These are phyloP conservation scores for Takifugu ocellatus DNA, from an alignment of 2,797 vertebrate species.

Conservation along the genomic window DNA sequence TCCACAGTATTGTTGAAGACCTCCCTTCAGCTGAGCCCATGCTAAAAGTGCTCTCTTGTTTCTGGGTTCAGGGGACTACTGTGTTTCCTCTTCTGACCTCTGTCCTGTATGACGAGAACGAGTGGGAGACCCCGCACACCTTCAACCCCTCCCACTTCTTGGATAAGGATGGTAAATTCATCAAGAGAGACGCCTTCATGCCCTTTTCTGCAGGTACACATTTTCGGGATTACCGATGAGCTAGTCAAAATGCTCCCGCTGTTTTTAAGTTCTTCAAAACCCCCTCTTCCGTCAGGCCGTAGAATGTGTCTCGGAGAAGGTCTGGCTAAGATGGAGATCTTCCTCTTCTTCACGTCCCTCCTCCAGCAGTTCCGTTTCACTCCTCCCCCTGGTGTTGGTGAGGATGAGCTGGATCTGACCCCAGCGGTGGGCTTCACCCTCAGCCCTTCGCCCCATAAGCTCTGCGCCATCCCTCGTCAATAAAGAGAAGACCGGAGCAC, in stretches of 20 bases:
- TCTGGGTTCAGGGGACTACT: background rate
- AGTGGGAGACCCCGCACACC: background rate
- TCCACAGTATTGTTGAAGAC: no score
- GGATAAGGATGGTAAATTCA: background rate
- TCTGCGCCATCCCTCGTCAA: conserved; percentile 47
- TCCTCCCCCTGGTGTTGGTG: conserved; percentile 46
- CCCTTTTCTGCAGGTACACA: conserved; percentile 49
- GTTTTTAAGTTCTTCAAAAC: background rate
- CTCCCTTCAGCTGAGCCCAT: no score
- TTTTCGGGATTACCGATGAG: no score
- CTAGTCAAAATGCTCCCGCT: no score
- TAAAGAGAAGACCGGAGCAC: conserved; percentile 7
- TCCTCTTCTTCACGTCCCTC: conserved; percentile 55
- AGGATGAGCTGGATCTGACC: conserved; percentile 50
- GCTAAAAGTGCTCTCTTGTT: background rate
- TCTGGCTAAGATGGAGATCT: conserved; percentile 57
- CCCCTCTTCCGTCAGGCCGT: conserved; percentile 22
- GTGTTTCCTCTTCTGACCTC: background rate
- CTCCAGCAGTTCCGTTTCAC: conserved; percentile 49
- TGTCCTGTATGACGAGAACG: background rate
- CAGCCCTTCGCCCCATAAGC: conserved; percentile 27
- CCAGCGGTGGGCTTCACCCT: conserved; percentile 34
- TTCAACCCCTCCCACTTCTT: conserved; percentile 3
- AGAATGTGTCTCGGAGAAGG: conserved; percentile 48
- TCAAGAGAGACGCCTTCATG: conserved; percentile 1